phyloP scores from a whole-genome alignment of 2,888 invertebrate genomes.

The Epinotia ramella region DNA sequence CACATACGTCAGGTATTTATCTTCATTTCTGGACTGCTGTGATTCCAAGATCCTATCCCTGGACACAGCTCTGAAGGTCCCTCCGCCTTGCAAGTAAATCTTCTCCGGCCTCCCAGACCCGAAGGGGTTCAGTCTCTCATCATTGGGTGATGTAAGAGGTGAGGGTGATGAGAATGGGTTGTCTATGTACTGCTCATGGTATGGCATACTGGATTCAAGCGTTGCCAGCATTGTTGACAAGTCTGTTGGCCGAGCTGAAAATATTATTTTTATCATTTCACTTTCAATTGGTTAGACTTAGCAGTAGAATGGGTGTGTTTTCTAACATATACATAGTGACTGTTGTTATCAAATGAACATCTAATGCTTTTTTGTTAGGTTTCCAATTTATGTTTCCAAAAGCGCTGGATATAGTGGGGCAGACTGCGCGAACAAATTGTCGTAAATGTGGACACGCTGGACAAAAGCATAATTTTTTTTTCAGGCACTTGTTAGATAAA shows the following conservation, averaged over 20 bases:
- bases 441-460: too few species aligned
- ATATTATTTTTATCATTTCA: background rate
- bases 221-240: slow-evolving; percentile 77
- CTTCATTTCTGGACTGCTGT: slow-evolving; percentile 74
- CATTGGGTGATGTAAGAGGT: slow-evolving; percentile 80
- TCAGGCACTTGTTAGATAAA: too few species aligned
- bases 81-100: slow-evolving; percentile 80
- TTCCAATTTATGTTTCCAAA: too few species aligned
- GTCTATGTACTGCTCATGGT: slow-evolving; percentile 80
- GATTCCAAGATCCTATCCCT: slow-evolving; percentile 78
- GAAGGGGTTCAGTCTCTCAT: slow-evolving; percentile 74
- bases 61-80: slow-evolving; percentile 78
- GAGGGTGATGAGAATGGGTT: slow-evolving; percentile 83
- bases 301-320: background rate
- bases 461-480: too few species aligned
- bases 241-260: slow-evolving; percentile 78
- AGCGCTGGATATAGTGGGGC: too few species aligned
- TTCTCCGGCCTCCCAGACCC: slow-evolving; percentile 73
- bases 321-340: too few species aligned
- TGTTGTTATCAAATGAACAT: too few species aligned
- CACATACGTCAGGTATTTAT: slow-evolving; percentile 77
- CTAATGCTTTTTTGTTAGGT: too few species aligned
- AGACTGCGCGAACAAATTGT: too few species aligned
- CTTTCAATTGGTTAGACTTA: background rate
- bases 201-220: slow-evolving; percentile 73